phyloP scores from a whole-genome alignment of 2,113 vertebrate species.

The Anthoscopus minutus region DNA sequence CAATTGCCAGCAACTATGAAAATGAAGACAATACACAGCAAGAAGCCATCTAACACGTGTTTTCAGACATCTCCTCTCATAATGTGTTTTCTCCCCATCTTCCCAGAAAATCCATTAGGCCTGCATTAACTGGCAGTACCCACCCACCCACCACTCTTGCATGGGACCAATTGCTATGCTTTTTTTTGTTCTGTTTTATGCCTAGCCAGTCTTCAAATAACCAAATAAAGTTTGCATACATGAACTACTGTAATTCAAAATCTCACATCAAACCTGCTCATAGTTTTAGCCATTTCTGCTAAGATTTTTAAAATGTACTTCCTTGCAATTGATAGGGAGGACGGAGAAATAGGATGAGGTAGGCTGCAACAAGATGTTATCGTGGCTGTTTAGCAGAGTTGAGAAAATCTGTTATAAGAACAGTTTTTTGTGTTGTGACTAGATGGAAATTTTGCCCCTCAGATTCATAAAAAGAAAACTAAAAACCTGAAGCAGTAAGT shows the following conservation, averaged over 20 bases:
- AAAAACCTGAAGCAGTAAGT: background rate
- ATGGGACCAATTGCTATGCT: background rate
- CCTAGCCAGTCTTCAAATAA: background rate
- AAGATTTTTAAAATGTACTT: background rate
- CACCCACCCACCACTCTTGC: background rate
- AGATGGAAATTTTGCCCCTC: background rate
- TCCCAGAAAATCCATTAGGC: background rate
- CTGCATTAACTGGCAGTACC: background rate
- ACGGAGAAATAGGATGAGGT: accelerated
- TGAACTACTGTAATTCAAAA: background rate
- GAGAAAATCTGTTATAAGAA: background rate
- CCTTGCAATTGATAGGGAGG: background rate
- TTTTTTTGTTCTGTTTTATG: background rate
- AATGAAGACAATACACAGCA: background rate
- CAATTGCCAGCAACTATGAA: background rate
- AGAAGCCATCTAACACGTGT: background rate
- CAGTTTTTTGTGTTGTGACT: background rate
- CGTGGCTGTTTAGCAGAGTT: background rate
- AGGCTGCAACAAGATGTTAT: background rate
- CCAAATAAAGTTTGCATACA: background rate
- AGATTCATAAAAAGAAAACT: background rate
- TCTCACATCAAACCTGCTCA: background rate
- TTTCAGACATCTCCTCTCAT: background rate
- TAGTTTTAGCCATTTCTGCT: background rate
- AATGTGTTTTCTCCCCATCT: background rate